Evolutionary conservation across 35 echinoderm and acorn worm genomes (phyloP), one percentile per base, ranked within the genome.

Genomic region (Heliocidaris tuberculata): DNA sequence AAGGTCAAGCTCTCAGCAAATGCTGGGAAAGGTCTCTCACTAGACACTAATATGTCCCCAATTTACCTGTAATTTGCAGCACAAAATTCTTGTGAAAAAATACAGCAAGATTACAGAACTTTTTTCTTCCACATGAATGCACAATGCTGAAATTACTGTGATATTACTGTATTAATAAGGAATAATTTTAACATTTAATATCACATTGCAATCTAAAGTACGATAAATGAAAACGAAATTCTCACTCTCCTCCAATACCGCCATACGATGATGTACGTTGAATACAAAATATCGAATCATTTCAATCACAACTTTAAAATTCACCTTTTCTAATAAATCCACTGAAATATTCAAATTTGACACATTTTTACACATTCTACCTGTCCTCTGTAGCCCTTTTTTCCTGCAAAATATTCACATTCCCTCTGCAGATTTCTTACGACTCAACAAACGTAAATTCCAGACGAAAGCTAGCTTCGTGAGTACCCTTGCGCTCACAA

Each of bases 31-130:
- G 85, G 85, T 86, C 85, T 86, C 52, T 56, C 52, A 56, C 52
- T 10, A 24, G 85, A 11, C 85, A 86, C 85, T 31, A 90, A 2
- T 21, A 91, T 12, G 48, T 49, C 32, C 48, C 89, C 11, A 91
- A 91, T 91, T 48, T 91, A 91, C 89, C 89, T 91, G 89, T 91
- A 91, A 32, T 91, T 42, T 91, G 89, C 89, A 32, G 32, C 89
- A 48, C 21, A 10, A 12, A 2, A 56, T 42, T 10, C 52, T 56
- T 56, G 52, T 56, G 11, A 12, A 56, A 52, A 56, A 15, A 56
- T 56, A 56, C 52, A 56, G 52, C 52, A 56, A 56, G 52, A 56
- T 2, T 2, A 56, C 15, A 13, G 52, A 11, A 13, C 6, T 56
- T 1, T 56, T 56, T 56, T 15, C 15, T 56, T 56, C 2, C 15